Evolutionary conservation across 2,113 vertebrate species (phyloP).

Genomic region (Epinephelus fuscoguttatus): DNA sequence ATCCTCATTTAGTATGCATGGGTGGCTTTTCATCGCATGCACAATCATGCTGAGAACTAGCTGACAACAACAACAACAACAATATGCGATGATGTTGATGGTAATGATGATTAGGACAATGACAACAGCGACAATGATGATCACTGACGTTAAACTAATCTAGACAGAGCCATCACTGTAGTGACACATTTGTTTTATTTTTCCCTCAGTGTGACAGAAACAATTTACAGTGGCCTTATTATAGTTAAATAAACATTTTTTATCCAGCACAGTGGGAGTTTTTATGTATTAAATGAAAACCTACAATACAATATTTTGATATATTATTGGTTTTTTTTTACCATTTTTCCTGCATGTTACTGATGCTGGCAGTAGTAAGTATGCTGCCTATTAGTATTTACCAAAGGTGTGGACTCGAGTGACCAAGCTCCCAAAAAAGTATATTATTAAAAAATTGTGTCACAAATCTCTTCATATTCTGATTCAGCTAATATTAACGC

Average conservation of each 20-base stretch:
- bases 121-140: slow-evolving; percentile 32
- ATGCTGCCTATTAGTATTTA: not conserved
- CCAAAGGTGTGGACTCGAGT: too few species aligned
- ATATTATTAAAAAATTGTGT: too few species aligned
- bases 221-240: not conserved
- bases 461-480: too few species aligned
- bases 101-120: slow-evolving; percentile 51
- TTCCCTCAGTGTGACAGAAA: not conserved
- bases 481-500: too few species aligned
- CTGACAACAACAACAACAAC: slow-evolving; percentile 58
- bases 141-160: slow-evolving; percentile 19
- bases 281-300: not conserved
- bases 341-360: not conserved
- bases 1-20: slow-evolving; percentile 78
- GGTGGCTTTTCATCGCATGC: slow-evolving; percentile 73
- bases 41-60: slow-evolving; percentile 69
- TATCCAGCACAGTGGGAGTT: not conserved
- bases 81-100: slow-evolving; percentile 53
- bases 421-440: too few species aligned
- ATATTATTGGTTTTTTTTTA: not conserved
- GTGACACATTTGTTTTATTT: not conserved
- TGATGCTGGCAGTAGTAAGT: not conserved
- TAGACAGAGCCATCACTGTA: slow-evolving; percentile 49
- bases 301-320: not conserved
- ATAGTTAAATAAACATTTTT: not conserved